phyloP scores from a whole-genome alignment of 2,113 vertebrate genomes.

The Indicator indicator region DNA sequence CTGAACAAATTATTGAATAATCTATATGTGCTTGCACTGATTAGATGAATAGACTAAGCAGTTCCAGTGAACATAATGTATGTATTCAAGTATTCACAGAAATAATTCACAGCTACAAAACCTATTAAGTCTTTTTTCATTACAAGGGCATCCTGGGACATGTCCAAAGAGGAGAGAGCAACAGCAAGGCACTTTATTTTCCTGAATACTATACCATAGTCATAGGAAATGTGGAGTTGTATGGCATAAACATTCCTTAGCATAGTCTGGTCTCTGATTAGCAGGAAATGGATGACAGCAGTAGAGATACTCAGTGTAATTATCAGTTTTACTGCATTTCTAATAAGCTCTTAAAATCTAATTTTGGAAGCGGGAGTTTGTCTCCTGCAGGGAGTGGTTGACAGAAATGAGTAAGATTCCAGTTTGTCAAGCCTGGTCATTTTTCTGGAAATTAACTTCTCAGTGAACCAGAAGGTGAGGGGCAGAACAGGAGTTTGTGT shows the following conservation, averaged over 20 bases:
- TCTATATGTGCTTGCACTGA: conserved; percentile 21
- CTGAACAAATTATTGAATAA: conserved; percentile 46
- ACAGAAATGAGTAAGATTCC: neutral
- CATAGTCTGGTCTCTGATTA: conserved; percentile 49
- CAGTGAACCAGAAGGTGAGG: neutral
- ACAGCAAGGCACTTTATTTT: conserved; percentile 25
- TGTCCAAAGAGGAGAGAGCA: conserved; percentile 18
- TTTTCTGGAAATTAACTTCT: neutral
- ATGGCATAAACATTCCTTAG: conserved; percentile 35
- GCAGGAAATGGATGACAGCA: conserved; percentile 57
- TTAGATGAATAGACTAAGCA: conserved; percentile 31
- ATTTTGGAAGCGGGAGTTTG: conserved; percentile 34
- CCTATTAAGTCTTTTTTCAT: conserved; percentile 34
- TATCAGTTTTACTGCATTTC: conserved; percentile 44
- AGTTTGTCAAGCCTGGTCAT: neutral
- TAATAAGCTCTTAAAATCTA: conserved; percentile 60
- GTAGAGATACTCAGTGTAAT: conserved; percentile 50
- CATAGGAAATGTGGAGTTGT: conserved; percentile 38
- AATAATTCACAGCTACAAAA: conserved; percentile 57
- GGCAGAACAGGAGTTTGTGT: neutral
- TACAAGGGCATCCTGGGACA: conserved; percentile 44
- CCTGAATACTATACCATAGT: neutral
- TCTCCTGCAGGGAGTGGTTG: neutral
- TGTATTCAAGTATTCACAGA: conserved; percentile 40
- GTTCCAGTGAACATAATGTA: conserved; percentile 20